Percentiles rank a stretch among this genome's conserved stretches.
phyloP scores from a whole-genome alignment of 2,888 invertebrate species.

The Rhagonycha fulva region DNA sequence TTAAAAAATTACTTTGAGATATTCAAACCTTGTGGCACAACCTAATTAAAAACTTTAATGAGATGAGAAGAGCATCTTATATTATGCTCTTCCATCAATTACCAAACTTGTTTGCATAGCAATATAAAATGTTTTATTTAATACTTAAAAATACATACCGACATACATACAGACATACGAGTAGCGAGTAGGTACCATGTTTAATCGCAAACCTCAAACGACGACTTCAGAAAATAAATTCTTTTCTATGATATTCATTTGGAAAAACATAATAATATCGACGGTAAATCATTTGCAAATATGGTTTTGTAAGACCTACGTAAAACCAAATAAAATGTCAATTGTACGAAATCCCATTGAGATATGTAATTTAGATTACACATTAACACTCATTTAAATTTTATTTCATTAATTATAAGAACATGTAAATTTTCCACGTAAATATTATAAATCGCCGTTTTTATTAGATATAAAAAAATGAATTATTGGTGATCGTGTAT shows the following conservation, averaged over 20 bases:
- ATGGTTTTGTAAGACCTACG: slow-evolving; percentile 16
- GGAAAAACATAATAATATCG: not conserved
- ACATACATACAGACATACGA: not conserved
- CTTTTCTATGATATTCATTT: not conserved
- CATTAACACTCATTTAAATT: slow-evolving; percentile 14
- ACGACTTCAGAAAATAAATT: not conserved
- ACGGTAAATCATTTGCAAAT: slow-evolving; percentile 19
- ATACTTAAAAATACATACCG: slow-evolving; percentile 2
- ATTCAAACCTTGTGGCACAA: slow-evolving; percentile 14
- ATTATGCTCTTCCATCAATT: slow-evolving; percentile 9
- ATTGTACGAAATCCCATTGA: slow-evolving; percentile 4
- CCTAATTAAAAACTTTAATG: slow-evolving; percentile 22
- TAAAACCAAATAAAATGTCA: slow-evolving; percentile 20
- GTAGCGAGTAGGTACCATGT: not conserved
- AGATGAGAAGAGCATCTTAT: slow-evolving; percentile 21
- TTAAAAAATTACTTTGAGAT: slow-evolving; percentile 18
- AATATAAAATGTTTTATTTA: slow-evolving; percentile 7
- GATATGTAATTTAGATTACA: slow-evolving; percentile 10
- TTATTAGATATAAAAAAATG: slow-evolving; percentile 21
- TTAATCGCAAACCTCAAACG: not conserved
- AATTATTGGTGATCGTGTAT: slow-evolving; percentile 16
- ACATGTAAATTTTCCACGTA: slow-evolving; percentile 21
- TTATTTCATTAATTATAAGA: slow-evolving; percentile 21
- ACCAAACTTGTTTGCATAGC: slow-evolving; percentile 24
- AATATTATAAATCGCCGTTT: slow-evolving; percentile 20